phyloP scores from a whole-genome alignment of 2,797 vertebrate genomes.

The Danionella dracula region DNA sequence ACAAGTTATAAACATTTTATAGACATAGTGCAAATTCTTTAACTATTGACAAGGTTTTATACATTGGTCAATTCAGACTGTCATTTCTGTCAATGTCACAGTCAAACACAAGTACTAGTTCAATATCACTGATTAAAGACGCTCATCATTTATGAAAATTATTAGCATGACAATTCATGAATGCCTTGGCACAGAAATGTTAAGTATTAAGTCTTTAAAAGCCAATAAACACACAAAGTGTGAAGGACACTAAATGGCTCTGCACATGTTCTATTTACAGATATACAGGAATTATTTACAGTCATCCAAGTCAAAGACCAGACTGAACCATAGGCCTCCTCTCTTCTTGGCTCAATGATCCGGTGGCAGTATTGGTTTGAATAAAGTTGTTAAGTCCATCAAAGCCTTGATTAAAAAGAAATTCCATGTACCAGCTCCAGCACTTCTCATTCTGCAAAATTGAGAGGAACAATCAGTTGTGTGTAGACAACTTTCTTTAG shows the following conservation, averaged over 20 bases:
- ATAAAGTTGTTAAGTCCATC: slow-evolving; percentile 79
- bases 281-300: slow-evolving; percentile 54
- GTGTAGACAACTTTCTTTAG: too few species aligned
- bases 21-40: too few species aligned
- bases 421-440: slow-evolving; percentile 87
- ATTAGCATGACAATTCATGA: too few species aligned
- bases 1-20: too few species aligned
- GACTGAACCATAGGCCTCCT: slow-evolving; percentile 3
- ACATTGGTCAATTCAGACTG: too few species aligned
- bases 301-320: slow-evolving; percentile 18
- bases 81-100: too few species aligned
- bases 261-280: slow-evolving; percentile 54
- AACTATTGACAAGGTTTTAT: too few species aligned
- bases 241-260: slow-evolving; percentile 8
- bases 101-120: too few species aligned
- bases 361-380: slow-evolving; percentile 68
- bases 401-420: slow-evolving; percentile 78
- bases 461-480: slow-evolving; percentile 36
- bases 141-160: too few species aligned
- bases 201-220: background rate
- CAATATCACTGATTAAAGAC: too few species aligned
- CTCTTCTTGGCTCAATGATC: slow-evolving; percentile 7
- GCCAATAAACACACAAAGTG: background rate
- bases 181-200: too few species aligned
- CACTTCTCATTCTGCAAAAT: slow-evolving; percentile 64